Evolutionary conservation across 2,797 vertebrate species (phyloP), one percentile per base, ranked within the genome.

Genomic region (Schizothorax lantsangensis): DNA sequence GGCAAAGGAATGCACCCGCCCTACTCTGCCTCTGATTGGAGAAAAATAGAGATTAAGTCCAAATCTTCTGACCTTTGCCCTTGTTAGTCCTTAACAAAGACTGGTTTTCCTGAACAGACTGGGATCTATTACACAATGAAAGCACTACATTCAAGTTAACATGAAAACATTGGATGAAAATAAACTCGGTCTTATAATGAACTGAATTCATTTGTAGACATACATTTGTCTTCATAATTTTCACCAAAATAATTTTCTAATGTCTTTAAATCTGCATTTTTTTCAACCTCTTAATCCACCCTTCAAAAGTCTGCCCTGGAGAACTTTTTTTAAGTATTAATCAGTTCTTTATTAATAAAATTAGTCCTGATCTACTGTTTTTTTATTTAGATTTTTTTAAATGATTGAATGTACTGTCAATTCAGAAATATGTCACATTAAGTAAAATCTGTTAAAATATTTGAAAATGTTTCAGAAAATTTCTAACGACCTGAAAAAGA

Each of bases 41-140:
- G 30, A 30, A 30, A n/a, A 85, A 66, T 77, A 17, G n/a, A 26
- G 66, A 45, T 80, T 57, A 80, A 80, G 40, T 23, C 26, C 47
- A 71, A 80, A 85, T 79, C 38, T 78, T 66, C 45, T 77, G 47
- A 85, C 36, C 64, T 71, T 85, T 69, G 23, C n/a, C 19, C n/a
- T 79, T 57, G 11, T 43, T 78, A 66, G 23, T 49, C 19, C 5
- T 68, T 26, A 84, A 84, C 69, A 59, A 26, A 26, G 23, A 21
- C 36, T 2, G 45, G 36, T 23, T 52, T 66, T 40, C 26, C 40
- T 43, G n/a, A 80, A 23, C 4, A 36, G 26, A 47, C 11, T 33
- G 26, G 15, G n/a, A 77, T 54, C 33, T 33, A 7, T 49, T 47
- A 68, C 6, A 6, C 10, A 3, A 47, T 66, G 59, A 33, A 19